A percentile compares a stretch with the other conserved stretches of the same genome.
phyloP scores from a whole-genome alignment of 2,888 invertebrate species.

The Cabera pusaria region DNA sequence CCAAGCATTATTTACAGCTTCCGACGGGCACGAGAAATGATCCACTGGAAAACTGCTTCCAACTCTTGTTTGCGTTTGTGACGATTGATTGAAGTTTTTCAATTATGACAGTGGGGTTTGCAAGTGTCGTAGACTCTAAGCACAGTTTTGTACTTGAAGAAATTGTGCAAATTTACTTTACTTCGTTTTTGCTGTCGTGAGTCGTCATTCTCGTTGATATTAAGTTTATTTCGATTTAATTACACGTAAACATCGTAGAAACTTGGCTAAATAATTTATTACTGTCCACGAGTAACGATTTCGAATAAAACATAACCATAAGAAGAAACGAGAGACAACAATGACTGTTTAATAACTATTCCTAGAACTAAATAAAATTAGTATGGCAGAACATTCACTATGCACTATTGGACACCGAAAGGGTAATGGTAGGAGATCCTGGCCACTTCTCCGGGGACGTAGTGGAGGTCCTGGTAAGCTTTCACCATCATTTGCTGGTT shows the following conservation, averaged over 20 bases:
- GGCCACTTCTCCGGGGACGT: slow-evolving; percentile 69
- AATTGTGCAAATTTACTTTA: no score
- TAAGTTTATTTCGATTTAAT: no score
- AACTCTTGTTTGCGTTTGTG: slow-evolving; percentile 17
- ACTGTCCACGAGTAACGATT: no score
- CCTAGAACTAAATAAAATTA: slow-evolving; percentile 12
- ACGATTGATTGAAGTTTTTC: slow-evolving; percentile 1
- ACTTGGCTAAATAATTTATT: no score
- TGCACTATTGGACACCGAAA: slow-evolving; percentile 65
- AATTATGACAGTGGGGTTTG: no score
- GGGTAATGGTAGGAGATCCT: slow-evolving; percentile 76
- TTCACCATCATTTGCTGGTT: slow-evolving; percentile 81
- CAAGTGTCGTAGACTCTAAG: no score
- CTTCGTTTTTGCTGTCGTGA: no score
- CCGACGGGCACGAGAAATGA: slow-evolving; percentile 41
- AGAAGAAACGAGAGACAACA: slow-evolving; percentile 14
- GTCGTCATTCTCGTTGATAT: no score
- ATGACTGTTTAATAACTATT: slow-evolving; percentile 23
- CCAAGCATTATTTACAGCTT: slow-evolving; percentile 59
- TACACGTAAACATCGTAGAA: no score
- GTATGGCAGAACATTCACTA: slow-evolving; percentile 8
- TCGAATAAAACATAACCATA: slow-evolving; percentile 1
- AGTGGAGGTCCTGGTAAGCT: slow-evolving; percentile 74
- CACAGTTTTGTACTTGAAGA: no score
- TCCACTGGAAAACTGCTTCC: slow-evolving; percentile 29